Evolutionary conservation across 2,797 vertebrate species (phyloP).

Genomic region (Choloepus didactylus): DNA sequence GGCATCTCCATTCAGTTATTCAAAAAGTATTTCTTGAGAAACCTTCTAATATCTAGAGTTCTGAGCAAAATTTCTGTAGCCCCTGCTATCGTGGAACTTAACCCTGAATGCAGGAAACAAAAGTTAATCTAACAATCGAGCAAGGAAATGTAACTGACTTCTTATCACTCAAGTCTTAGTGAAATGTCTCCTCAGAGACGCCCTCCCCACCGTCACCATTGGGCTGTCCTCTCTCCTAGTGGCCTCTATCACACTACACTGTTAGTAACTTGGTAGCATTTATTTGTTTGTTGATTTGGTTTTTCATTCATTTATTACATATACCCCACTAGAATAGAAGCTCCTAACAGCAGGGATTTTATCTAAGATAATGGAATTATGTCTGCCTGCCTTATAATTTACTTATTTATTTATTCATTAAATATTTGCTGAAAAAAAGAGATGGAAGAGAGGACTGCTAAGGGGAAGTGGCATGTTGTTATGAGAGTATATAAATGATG

Average conservation of each 20-base stretch:
- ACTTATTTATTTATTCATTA: conserved; percentile 16
- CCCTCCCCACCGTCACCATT: too few relatives aligned
- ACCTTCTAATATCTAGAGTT: not conserved
- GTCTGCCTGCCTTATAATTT: not conserved
- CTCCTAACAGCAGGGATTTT: not conserved
- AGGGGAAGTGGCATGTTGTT: not conserved
- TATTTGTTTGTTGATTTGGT: not conserved
- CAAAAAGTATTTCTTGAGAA: conserved; percentile 23
- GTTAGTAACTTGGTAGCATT: not conserved
- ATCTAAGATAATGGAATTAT: not conserved
- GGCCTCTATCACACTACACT: not conserved
- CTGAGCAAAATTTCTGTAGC: not conserved
- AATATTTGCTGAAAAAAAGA: conserved; percentile 47
- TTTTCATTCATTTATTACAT: not conserved
- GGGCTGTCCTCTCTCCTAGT: not conserved
- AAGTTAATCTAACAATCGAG: not conserved
- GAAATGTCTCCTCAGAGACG: not conserved
- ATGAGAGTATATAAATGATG: not conserved
- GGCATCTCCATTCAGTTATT: not conserved
- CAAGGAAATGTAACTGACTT: not conserved
- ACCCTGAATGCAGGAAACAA: not conserved
- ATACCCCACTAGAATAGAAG: not conserved
- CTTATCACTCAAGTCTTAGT: not conserved
- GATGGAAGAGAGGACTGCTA: not conserved
- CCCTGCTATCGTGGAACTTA: not conserved